phyloP scores from a whole-genome alignment of 2,888 invertebrate species.

The Dysmachus trigonus region DNA sequence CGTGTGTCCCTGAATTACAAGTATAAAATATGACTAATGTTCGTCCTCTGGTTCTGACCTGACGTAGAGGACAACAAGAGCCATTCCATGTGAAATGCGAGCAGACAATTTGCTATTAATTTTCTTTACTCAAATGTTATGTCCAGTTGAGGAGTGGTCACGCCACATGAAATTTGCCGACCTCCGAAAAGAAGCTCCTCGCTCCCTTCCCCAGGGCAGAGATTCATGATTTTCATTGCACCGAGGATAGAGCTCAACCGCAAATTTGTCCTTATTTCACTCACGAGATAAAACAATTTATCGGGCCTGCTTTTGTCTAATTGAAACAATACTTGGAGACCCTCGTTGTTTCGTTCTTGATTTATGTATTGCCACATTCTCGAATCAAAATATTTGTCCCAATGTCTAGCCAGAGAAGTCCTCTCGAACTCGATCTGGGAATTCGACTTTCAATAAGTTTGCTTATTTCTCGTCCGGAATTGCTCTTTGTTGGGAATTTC shows the following conservation, averaged over 20 bases:
- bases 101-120: constrained; percentile 34
- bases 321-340: constrained; percentile 31
- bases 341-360: constrained; percentile 21
- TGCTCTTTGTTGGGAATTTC: not conserved
- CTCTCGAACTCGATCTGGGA: not conserved
- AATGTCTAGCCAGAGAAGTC: not conserved
- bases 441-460: not conserved
- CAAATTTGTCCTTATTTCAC: constrained; percentile 29
- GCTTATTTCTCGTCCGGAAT: not conserved
- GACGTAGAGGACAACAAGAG: constrained; percentile 21
- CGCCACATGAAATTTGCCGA: constrained; percentile 35
- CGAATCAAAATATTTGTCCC: constrained; percentile 30
- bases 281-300: constrained; percentile 38
- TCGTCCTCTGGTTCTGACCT: constrained; percentile 12
- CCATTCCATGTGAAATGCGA: constrained; percentile 23
- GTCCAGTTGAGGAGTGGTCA: constrained; percentile 37
- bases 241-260: not conserved
- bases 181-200: constrained; percentile 26
- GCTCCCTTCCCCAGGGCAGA: not conserved
- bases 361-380: constrained; percentile 31
- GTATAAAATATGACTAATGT: constrained; percentile 38
- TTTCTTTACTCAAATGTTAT: constrained; percentile 35
- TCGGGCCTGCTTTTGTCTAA: constrained; percentile 29
- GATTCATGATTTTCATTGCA: not conserved
- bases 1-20: not conserved